Evolutionary conservation across 2,888 invertebrate species (phyloP), one percentile per base, ranked within the genome.

Genomic region (Drosophila nr. fundita): DNA sequence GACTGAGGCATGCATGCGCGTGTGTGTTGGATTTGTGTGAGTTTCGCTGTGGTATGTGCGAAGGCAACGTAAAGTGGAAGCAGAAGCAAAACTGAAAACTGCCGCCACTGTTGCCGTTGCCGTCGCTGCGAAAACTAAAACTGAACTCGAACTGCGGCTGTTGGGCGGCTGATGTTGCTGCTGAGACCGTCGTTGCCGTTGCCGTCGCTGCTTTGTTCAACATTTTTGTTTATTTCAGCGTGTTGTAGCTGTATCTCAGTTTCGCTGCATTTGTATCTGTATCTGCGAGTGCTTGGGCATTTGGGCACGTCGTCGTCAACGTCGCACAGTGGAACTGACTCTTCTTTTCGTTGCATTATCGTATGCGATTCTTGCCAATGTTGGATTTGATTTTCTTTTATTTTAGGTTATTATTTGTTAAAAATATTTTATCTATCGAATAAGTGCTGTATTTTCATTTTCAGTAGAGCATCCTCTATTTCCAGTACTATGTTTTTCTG

Each of bases 171-270:
- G 68, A 61, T 80, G 68, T 70, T 71, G 58, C 77, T 75, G 67
- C 62, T 80, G 70, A 73, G 69, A 58, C 80, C 67, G 67, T 60
- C 69, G 53, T 70, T 62, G 52, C 57, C 45, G 76, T 59, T 68
- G 64, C 74, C 60, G 53, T 74, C 61, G 74, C 70, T 73, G 83
- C 82, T 84, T 89, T 86, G 85, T 83, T 89, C 78, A 87, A 88
- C 89, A 90, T 90, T 89, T 89, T 87, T 87, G 87, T 87, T 87
- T 87, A 87, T 87, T 87, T 90, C 89, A 89, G 82, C 76, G 76
- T 68, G 76, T 62, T 80, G 80, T 78, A 75, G 72, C 72, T 68
- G 64, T 83, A 59, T 65, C 71, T 76, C 78, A 68, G 57, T 64
- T 66, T 70, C 79, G 73, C 73, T 70, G 58, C 68, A 61, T 68